Percentiles rank a stretch among this genome's conserved stretches.
Evolutionary conservation across 92 coral and sea anemone species (phyloP).

Genomic region (Bergia puertoricense): DNA sequence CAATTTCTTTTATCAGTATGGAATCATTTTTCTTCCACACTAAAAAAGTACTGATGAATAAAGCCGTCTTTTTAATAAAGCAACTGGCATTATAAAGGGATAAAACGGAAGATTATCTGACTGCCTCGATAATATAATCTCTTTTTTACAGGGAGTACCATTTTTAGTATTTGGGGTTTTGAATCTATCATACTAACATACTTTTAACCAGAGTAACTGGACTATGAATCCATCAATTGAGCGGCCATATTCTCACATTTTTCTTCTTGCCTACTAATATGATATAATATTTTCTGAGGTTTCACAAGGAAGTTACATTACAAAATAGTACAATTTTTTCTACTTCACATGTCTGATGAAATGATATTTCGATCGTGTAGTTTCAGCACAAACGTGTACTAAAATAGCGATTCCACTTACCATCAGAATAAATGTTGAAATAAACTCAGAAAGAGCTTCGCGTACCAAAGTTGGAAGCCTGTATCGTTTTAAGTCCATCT

Average conservation of each 20-base stretch:
- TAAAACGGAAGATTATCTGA: background rate
- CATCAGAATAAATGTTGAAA: conserved; percentile 57
- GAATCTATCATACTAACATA: background rate
- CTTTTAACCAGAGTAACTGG: background rate
- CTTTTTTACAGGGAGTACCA: background rate
- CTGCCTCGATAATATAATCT: background rate
- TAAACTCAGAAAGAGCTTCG: conserved; percentile 56
- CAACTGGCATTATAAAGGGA: too few relatives aligned
- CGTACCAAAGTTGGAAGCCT: conserved; percentile 41
- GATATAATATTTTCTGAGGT: background rate
- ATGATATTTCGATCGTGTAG: too few relatives aligned
- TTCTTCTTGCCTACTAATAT: background rate
- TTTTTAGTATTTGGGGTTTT: too few relatives aligned
- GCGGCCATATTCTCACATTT: background rate
- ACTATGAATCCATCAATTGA: background rate
- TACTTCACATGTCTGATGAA: background rate
- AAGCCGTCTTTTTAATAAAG: too few relatives aligned
- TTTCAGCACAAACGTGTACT: background rate
- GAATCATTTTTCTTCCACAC: too few relatives aligned
- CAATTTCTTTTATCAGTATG: too few relatives aligned
- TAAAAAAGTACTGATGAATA: too few relatives aligned
- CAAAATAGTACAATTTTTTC: background rate
- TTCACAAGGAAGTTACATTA: background rate
- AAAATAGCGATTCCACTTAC: conserved; percentile 9
- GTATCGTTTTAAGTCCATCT: background rate